Base-by-base conservation (phyloP, 2,113 vertebrate species). In the Telmatochromis brachygnathus region DNA sequence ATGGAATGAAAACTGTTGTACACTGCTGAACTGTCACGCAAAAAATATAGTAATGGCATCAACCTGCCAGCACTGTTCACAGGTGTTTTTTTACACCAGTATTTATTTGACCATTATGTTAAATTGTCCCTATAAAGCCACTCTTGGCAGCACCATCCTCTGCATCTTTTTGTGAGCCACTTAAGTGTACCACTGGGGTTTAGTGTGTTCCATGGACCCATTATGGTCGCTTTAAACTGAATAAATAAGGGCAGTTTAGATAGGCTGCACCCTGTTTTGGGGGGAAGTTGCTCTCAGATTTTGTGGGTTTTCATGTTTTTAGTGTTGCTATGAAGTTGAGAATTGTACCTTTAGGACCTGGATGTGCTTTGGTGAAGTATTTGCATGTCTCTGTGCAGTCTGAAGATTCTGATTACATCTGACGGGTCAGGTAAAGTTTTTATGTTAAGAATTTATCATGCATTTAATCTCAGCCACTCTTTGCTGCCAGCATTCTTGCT, bases 21-120 rank as follows among this genome's bases (percentile, higher is more conserved):
- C 75, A 73, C 79, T 80, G 86, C 90, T 87, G 77, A 94, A 93
- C 92, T 90, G 93, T 94, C 93, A 91, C 73, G 77, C 90, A 88
- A 89, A 96, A 94, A 93, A 94, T 88, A 94, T 89, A 85, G 91
- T 89, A 93, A 95, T 91, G 89, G 91, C 85, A 90, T 92, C 88
- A 88, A 90, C 92, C 92, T 92, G 89, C 90, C 82, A 85, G 80
- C 62, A 21, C 81, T 81, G 88, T 87, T 92, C 92, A 96, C 86
- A 93, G 92, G 94, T 95, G 93, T 95, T 92, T 95, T 96, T 96
- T 95, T 93, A 95, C 88, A 90, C 90, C 93, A 82, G 88, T 95
- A 95, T 96, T 96, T 95, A 97, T 97, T 96, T 96, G 95, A 95
- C 94, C 93, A 93, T 97, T 96, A 96, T 96, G 94, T 95, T 96